A percentile compares a stretch with the other conserved stretches of the same genome.
phyloP scores from a whole-genome alignment of 2,888 invertebrate genomes.

The Synergus laeviventris region DNA sequence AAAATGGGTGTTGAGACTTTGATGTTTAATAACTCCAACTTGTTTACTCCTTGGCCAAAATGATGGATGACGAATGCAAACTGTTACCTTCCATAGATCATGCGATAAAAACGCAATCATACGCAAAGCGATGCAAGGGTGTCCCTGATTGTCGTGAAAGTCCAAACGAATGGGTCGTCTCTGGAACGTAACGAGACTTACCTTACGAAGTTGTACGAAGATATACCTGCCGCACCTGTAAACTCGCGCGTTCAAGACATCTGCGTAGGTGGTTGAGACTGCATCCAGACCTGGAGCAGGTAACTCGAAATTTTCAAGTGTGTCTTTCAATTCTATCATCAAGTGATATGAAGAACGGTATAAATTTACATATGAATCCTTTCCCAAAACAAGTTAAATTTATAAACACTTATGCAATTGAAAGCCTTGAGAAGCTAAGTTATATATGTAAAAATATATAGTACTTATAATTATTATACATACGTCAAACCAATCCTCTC shows the following conservation, averaged over 20 bases:
- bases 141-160: constrained; percentile 36
- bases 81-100: constrained; percentile 23
- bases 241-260: constrained; percentile 60
- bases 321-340: no score
- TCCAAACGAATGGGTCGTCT: constrained; percentile 36
- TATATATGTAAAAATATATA: no score
- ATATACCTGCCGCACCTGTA: constrained; percentile 74
- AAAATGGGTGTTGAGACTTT: no score
- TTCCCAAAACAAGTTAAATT: no score
- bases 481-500: not conserved
- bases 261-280: constrained; percentile 68
- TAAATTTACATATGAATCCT: no score
- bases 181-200: constrained; percentile 52
- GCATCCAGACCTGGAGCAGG: constrained; percentile 55
- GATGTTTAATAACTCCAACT: not conserved
- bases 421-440: no score
- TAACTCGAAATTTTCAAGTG: constrained; percentile 1
- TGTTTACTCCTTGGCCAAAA: constrained; percentile 39
- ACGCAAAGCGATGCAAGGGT: constrained; percentile 24
- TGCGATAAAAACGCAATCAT: constrained; percentile 9
- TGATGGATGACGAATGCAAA: constrained; percentile 31
- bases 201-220: constrained; percentile 52
- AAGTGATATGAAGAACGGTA: no score
- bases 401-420: no score
- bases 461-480: no score